Base-by-base conservation (phyloP, 2,797 vertebrate species). In the Macropodus opercularis region DNA sequence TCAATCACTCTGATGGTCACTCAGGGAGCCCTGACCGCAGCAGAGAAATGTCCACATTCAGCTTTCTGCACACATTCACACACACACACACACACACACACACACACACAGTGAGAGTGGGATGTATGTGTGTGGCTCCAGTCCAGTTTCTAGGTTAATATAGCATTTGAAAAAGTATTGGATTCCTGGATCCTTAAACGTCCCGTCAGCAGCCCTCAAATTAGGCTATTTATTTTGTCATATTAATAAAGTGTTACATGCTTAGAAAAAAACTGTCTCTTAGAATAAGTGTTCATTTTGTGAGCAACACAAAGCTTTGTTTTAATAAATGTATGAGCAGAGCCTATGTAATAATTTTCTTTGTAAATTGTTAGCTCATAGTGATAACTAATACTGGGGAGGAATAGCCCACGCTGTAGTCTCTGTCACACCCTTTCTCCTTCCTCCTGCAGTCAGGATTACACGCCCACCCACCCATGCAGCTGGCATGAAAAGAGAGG, bases 361-460 rank as follows among this genome's bases (percentile, higher is more conserved):
- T n/a, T n/a, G n/a, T n/a, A n/a, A n/a, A n/a, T n/a, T n/a, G n/a
- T n/a, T n/a, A n/a, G n/a, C n/a, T n/a, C n/a, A n/a, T n/a, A n/a
- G n/a, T n/a, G n/a, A n/a, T n/a, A n/a, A n/a, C n/a, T n/a, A n/a
- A n/a, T n/a, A n/a, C n/a, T n/a, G n/a, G n/a, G n/a, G n/a, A n/a
- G n/a, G n/a, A n/a, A n/a, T n/a, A n/a, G n/a, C n/a, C n/a, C n/a
- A n/a, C n/a, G n/a, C 18, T 18, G 34, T 6, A 49, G 32, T 63
- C 62, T 22, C 26, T 60, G 50, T 72, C 71, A 79, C 73, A 72
- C 56, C 72, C 65, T 60, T 64, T 63, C 35, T 68, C 23, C 17
- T 69, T 51, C 22, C 56, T 63, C 66, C 74, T 81, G 76, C 84
- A 69, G 74, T 77, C 69, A 77, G 76, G 50, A 56, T n/a, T 62